phyloP scores from a whole-genome alignment of 30 jellyfish, hydroid and myxozoan genomes.

The Hydractinia echinata region DNA sequence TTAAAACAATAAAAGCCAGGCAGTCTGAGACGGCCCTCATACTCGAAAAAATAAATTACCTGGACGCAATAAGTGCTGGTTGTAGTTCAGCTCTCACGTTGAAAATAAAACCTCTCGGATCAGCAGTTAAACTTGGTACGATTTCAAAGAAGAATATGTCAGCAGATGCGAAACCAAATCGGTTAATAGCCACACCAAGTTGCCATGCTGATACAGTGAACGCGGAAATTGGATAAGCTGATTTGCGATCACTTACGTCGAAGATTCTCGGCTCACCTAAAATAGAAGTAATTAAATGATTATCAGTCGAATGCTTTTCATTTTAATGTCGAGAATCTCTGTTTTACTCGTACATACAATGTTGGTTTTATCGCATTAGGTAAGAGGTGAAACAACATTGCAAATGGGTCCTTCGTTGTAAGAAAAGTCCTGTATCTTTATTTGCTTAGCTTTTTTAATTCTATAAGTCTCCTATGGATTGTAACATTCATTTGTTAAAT shows the following conservation, averaged over 20 bases:
- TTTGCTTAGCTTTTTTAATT: no score
- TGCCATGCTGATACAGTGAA: conserved; percentile 97
- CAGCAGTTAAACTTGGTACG: conserved; percentile 91
- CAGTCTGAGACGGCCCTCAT: not conserved
- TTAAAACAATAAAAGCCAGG: no score
- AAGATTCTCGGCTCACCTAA: conserved; percentile 97
- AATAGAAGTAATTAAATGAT: not conserved
- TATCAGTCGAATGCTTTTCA: no score
- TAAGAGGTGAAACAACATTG: no score
- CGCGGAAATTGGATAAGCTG: conserved; percentile 99
- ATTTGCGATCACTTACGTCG: conserved; percentile 92
- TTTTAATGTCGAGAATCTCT: no score
- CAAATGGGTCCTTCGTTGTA: no score
- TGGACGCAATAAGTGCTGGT: conserved; percentile 98
- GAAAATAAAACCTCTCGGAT: conserved; percentile 93
- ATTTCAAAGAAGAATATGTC: conserved; percentile 87
- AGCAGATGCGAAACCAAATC: conserved; percentile 89
- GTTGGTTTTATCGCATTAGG: no score
- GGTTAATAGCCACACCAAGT: conserved; percentile 92
- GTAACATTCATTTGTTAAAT: no score
- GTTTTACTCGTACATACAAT: no score
- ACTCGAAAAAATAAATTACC: conserved; percentile 18
- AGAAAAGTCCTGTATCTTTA: no score
- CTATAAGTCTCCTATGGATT: no score
- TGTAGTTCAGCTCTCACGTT: conserved; percentile 92